Conservation (phyloP, 2,888 invertebrate species). For the Fragum whitleyi region DNA sequence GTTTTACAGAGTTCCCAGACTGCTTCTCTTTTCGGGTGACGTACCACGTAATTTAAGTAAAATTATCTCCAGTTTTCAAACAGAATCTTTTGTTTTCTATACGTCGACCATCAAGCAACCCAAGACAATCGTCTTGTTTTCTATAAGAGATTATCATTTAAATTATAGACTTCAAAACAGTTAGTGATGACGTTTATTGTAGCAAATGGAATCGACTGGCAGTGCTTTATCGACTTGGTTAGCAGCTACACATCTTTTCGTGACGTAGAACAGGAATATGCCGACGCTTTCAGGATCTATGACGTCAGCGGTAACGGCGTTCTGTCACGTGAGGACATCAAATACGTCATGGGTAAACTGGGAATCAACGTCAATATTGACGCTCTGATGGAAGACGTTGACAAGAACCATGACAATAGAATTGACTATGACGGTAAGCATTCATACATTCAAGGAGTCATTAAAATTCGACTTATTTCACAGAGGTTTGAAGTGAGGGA, state of each 20-base stretch:
- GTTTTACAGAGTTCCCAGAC: no score
- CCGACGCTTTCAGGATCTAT: constrained; percentile 48
- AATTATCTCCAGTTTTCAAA: no score
- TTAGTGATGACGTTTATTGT: no score
- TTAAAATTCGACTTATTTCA: background rate
- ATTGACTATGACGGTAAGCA: constrained; percentile 45
- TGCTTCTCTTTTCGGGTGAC: no score
- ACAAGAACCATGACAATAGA: constrained; percentile 41
- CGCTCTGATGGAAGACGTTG: constrained; percentile 39
- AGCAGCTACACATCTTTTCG: constrained; percentile 49
- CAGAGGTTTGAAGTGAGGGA: background rate
- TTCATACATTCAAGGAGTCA: background rate
- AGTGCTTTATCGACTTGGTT: constrained; percentile 47
- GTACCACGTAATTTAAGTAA: no score
- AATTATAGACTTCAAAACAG: no score
- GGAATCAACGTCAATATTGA: constrained; percentile 37
- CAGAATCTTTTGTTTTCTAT: background rate
- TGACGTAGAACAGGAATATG: constrained; percentile 41
- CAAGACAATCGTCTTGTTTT: no score
- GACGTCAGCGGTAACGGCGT: constrained; percentile 33
- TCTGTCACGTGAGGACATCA: constrained; percentile 40
- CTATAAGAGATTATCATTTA: no score
- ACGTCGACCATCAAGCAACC: no score
- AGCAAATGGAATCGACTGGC: constrained; percentile 42
- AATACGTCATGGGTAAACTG: constrained; percentile 37